A percentile compares a stretch with the other conserved stretches of the same genome.
These are phyloP conservation scores for Glandiceps talaboti DNA, from an alignment of 53 echinoderm and acorn worm genomes.

Conservation along the genomic window DNA sequence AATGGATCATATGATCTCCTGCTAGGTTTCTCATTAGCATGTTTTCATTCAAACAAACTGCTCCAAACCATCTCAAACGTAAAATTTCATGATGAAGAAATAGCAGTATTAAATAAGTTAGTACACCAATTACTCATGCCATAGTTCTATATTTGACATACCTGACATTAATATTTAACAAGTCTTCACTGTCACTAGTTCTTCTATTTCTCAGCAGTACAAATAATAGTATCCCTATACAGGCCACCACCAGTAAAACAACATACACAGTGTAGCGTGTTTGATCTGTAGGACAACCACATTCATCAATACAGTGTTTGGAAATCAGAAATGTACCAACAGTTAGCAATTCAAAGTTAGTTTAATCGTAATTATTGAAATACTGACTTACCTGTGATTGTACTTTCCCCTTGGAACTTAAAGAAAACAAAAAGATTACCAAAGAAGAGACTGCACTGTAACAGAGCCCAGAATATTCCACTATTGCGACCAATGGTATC, in stretches of 20 bases:
- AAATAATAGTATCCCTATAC: conserved; percentile 50
- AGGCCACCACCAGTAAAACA: conserved; percentile 44
- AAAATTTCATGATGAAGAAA: conserved; percentile 10
- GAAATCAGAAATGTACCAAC: too few species aligned
- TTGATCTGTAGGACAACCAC: conserved; percentile 11
- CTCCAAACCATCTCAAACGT: too few species aligned
- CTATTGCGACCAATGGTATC: conserved; percentile 89
- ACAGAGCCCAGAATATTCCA: conserved; percentile 91
- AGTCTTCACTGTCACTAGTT: not conserved
- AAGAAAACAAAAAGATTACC: conserved; percentile 83
- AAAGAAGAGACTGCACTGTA: conserved; percentile 91
- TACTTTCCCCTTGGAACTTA: conserved; percentile 16
- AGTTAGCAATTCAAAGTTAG: too few species aligned
- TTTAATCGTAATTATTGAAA: too few species aligned
- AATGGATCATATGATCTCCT: too few species aligned
- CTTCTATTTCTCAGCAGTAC: conserved; percentile 39
- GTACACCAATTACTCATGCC: too few species aligned
- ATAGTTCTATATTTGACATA: too few species aligned
- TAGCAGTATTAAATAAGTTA: not conserved
- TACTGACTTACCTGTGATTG: conserved; percentile 35
- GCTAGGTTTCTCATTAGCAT: too few species aligned
- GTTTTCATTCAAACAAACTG: too few species aligned
- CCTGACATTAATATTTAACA: conserved; percentile 5
- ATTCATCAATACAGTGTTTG: too few species aligned
- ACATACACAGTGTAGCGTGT: conserved; percentile 38